Evolutionary conservation across 2,888 invertebrate genomes (phyloP), one percentile per base, ranked within the genome.

Genomic region (Acleris holmiana): DNA sequence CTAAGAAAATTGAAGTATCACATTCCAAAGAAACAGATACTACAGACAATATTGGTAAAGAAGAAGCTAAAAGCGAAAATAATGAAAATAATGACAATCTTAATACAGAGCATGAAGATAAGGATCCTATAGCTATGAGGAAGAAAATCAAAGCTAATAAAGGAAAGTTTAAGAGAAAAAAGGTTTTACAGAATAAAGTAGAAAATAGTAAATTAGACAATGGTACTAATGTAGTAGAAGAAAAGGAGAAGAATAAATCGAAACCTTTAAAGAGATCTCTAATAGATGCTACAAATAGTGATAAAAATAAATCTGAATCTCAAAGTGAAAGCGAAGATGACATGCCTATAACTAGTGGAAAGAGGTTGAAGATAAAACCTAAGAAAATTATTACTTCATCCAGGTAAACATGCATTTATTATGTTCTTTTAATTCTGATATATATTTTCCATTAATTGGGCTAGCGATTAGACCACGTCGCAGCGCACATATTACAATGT

Each of bases 281-380:
- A 29, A 73, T 88, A 68, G 85, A 87, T 70, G 78, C 83, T 29
- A 84, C 83, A 1, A 72, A 85, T 71, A 86, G 90, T 79, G 90
- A 90, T 73, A 89, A 89, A 72, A 86, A 82, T 66, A 88, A 86
- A 82, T 83, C 88, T 47, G 92, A 93, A 85, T 93, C 91, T 83
- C 91, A 91, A 69, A 88, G 86, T 58, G 89, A 92, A 71, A 91
- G 88, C 71, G 89, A 93, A 61, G 87, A 83, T 19, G 84, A 89
- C n/a, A 89, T 91, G 71, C 84, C 86, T 7, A 78, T 85, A 19
- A 78, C 84, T 44, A 84, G 83, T 57, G 91, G 91, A 3, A 92
- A 93, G 75, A 79, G 91, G 50, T 79, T 90, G 47, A 93, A 93
- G 80, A 88, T 87, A 68, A 93, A 90, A 77, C 91, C 91, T 64